phyloP scores from a whole-genome alignment of 2,888 invertebrate species.

The Reticulitermes lucifugus region DNA sequence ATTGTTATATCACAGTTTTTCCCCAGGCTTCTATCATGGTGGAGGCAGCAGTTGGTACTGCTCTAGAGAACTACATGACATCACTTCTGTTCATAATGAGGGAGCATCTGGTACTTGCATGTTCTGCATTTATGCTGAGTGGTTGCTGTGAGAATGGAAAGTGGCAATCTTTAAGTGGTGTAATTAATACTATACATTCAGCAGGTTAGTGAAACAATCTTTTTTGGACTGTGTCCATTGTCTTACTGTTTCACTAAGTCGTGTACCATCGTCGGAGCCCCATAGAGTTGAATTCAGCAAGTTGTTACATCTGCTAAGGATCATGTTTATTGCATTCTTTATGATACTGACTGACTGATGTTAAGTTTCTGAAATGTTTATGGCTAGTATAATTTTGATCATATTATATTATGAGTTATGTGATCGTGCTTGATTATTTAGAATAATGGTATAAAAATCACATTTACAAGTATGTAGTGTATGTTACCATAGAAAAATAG shows the following conservation, averaged over 20 bases:
- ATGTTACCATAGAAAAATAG: background rate
- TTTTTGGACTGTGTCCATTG: too few relatives aligned
- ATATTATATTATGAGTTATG: background rate
- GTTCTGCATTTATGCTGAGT: too few relatives aligned
- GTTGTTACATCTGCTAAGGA: background rate
- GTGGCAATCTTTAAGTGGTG: background rate
- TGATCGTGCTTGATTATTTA: background rate
- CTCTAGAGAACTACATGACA: too few relatives aligned
- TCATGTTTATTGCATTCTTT: background rate
- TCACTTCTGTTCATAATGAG: too few relatives aligned
- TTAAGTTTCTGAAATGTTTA: slow-evolving; percentile 12
- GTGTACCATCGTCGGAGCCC: too few relatives aligned
- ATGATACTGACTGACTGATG: slow-evolving; percentile 2
- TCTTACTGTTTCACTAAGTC: too few relatives aligned
- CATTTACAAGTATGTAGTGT: background rate
- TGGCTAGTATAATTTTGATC: background rate
- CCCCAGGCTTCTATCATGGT: too few relatives aligned
- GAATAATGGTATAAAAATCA: background rate
- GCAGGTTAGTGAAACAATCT: too few relatives aligned
- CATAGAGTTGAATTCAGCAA: background rate
- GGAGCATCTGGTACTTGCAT: too few relatives aligned
- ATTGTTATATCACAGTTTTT: too few relatives aligned
- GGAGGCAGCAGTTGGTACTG: too few relatives aligned
- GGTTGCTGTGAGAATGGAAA: background rate
- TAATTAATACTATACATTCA: background rate